Evolutionary conservation across 2,888 invertebrate genomes (phyloP).

Genomic region (Drosophila ezoana): DNA sequence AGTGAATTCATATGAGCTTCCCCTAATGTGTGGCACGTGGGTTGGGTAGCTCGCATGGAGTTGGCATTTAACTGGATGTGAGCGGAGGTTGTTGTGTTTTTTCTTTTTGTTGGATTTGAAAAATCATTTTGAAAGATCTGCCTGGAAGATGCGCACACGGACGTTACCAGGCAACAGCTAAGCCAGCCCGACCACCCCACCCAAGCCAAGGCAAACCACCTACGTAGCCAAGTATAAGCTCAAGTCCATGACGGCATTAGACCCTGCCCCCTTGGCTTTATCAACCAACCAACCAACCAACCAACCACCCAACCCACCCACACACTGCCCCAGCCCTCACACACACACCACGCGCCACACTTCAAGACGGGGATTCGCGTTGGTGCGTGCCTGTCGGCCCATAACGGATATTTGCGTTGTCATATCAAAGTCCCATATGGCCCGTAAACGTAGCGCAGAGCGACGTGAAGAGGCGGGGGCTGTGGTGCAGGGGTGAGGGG

Average conservation of each 20-base stretch:
- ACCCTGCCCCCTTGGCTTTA: not conserved
- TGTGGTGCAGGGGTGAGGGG: not conserved
- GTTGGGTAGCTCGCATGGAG: not conserved
- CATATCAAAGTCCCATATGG: slow-evolving; percentile 85
- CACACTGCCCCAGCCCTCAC: not conserved
- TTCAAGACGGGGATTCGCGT: slow-evolving; percentile 32
- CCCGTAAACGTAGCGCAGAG: slow-evolving; percentile 75
- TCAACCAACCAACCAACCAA: no score
- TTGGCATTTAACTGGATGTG: slow-evolving; percentile 14
- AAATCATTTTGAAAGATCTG: slow-evolving; percentile 36
- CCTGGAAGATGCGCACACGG: slow-evolving; percentile 20
- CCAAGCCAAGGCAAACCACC: not conserved
- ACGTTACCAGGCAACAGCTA: slow-evolving; percentile 53
- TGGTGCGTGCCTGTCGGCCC: slow-evolving; percentile 76
- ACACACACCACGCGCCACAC: not conserved
- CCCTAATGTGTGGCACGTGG: not conserved
- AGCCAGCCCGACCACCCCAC: slow-evolving; percentile 13
- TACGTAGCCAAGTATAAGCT: slow-evolving; percentile 30
- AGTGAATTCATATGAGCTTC: slow-evolving; percentile 32
- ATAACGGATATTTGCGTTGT: slow-evolving; percentile 82
- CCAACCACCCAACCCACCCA: not conserved
- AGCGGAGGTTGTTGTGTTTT: slow-evolving; percentile 13
- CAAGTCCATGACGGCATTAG: slow-evolving; percentile 39
- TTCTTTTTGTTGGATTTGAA: slow-evolving; percentile 13
- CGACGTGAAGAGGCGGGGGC: slow-evolving; percentile 14